Evolutionary conservation across 2,113 vertebrate genomes (phyloP), one percentile per base, ranked within the genome.

Genomic region (Pituophis catenifer): DNA sequence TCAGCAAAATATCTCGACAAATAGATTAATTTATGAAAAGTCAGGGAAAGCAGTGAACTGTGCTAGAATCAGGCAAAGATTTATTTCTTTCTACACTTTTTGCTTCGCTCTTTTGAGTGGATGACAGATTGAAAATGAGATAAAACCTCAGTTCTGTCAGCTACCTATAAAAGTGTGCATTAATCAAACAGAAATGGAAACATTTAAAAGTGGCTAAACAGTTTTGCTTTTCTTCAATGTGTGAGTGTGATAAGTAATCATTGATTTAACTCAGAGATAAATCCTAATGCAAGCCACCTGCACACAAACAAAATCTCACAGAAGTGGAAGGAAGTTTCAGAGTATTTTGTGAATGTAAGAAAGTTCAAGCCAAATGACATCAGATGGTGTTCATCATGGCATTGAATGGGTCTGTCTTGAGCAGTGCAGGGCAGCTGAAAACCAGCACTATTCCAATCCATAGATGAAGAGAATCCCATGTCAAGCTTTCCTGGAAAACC

Each of bases 11-110:
- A 90, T 87, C 81, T 52, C 59, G 91, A 89, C 50, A 92, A 92
- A 65, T 92, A 65, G 58, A 87, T 92, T 92, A 90, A 92, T 90
- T 88, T 92, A 90, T 70, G 33, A 90, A 94, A 94, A 92, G 89
- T 88, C 91, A 94, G 88, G 50, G 50, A 92, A 92, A 92, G 24
- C 24, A 75, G 93, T 92, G 88, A 90, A 87, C 87, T 58, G 53
- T 92, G 59, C 57, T 88, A 59, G 23, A 94, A 88, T 75, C 81
- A 92, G 70, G 70, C 19, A 6, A 65, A 86, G 26, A 94, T 92
- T 92, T 87, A 88, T 90, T 94, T 86, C 65, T 93, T 29, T 88
- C 58, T 23, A 90, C 75, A 26, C 75, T 90, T 90, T 62, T 50
- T 24, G 62, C 87, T 89, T 23, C 2, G 29, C 33, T 24, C 70